These are phyloP conservation scores for Harmothoe impar DNA, from an alignment of 2,888 invertebrate genomes.

Conservation along the genomic window DNA sequence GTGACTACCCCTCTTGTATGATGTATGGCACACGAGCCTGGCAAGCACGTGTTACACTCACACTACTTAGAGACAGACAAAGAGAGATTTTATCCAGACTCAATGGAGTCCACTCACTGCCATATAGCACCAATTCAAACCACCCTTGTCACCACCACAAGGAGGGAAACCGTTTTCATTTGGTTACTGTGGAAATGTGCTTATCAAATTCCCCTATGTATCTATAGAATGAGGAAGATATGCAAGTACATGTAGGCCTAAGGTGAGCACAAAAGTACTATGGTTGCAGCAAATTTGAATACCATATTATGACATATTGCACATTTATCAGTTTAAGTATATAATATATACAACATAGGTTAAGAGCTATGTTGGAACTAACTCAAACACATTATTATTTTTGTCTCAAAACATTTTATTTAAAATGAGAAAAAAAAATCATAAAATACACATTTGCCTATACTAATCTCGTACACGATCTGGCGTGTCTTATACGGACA, in stretches of 20 bases:
- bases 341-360: not conserved
- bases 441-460: constrained; percentile 58
- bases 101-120: not conserved
- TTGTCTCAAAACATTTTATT: constrained; percentile 56
- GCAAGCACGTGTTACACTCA: constrained; percentile 43
- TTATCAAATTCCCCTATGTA: not conserved
- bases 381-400: not conserved
- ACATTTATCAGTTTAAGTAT: not conserved
- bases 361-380: not conserved
- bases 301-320: too few species aligned
- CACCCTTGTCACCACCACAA: not conserved
- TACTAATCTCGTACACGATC: constrained; percentile 44
- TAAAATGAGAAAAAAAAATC: constrained; percentile 49
- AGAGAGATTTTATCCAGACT: not conserved
- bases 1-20: not conserved
- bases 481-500: not conserved
- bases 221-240: too few species aligned
- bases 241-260: not conserved
- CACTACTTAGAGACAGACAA: constrained; percentile 34
- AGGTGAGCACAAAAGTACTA: not conserved
- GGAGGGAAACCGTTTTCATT: not conserved
- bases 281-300: too few species aligned
- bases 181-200: not conserved
- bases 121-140: not conserved
- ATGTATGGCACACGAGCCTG: constrained; percentile 31